Evolutionary conservation across 2,888 invertebrate species (phyloP), one percentile per base, ranked within the genome.

Genomic region (Synanthedon formicaeformis): DNA sequence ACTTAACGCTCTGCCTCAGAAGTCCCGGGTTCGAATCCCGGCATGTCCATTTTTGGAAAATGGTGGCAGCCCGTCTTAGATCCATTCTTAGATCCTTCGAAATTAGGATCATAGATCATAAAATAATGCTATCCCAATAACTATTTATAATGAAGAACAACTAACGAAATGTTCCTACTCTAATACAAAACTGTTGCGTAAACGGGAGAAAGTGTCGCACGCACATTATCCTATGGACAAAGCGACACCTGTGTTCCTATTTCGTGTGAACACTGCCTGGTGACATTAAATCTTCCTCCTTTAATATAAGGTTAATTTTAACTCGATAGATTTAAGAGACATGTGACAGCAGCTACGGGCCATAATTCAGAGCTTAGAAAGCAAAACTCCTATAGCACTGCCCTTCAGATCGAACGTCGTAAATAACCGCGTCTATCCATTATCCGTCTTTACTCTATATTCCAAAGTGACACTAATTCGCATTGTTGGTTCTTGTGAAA

Each of bases 301-400:
- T 45, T 13, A 45, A 13, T 45, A 14, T 45, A 45, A 45, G 14
- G 45, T 45, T 45, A 14, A 45, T 45, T 45, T 12, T 45, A 45
- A n/a, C n/a, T 13, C 14, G 45, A 11, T 14, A 45, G 45, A 45
- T 45, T 45, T 45, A 13, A 45, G 45, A 45, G 45, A 45, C 13
- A 45, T 45, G 45, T 49, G 49, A 23, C 49, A 16, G 23, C 14
- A 45, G 56, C 34, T 34, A 50, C 56, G 52, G 61, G 57, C 66
- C 75, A 68, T 81, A 78, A 75, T 65, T 81, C 70, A 68, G 57
- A 66, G 78, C 76, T 82, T 81, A 81, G 82, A 81, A 81, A 82
- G 82, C 69, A 64, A 69, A 69, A 68, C 66, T 56, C 62, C 60
- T 56, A 61, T 60, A 59, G 57, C 58, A 54, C 61, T 52, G 67